Evolutionary conservation across 2,888 invertebrate species (phyloP).

Genomic region (Pyralis farinalis): DNA sequence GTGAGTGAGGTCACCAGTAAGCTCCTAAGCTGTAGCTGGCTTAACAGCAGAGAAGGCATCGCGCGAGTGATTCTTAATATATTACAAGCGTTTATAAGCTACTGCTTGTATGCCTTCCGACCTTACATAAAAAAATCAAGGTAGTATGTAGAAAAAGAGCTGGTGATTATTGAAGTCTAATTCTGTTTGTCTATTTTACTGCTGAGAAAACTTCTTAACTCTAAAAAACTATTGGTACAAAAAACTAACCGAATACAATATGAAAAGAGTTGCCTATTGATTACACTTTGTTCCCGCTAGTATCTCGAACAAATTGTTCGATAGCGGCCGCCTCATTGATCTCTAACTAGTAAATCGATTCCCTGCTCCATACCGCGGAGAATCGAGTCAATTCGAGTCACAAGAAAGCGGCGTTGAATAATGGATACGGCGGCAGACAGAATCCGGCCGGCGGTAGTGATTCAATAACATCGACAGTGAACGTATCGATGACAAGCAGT

Average conservation of each 20-base stretch:
- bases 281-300: constrained; percentile 33
- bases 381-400: constrained; percentile 25
- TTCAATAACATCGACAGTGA: constrained; percentile 28
- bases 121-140: too few species aligned
- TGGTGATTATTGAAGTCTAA: too few species aligned
- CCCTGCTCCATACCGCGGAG: constrained; percentile 40
- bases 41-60: too few species aligned
- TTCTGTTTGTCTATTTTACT: too few species aligned
- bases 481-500: too few species aligned
- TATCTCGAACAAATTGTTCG: constrained; percentile 48
- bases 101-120: too few species aligned
- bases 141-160: too few species aligned
- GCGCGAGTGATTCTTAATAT: too few species aligned
- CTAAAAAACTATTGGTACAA: neutral
- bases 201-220: neutral
- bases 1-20: too few species aligned
- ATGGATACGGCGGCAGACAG: constrained; percentile 35
- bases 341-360: constrained; percentile 54
- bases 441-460: constrained; percentile 63
- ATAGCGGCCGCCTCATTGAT: constrained; percentile 46
- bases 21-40: too few species aligned
- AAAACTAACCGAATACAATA: neutral
- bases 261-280: constrained; percentile 9
- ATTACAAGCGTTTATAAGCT: too few species aligned
- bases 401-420: constrained; percentile 18